Evolutionary conservation across 2,113 vertebrate genomes (phyloP).

Genomic region (Podiceps cristatus): DNA sequence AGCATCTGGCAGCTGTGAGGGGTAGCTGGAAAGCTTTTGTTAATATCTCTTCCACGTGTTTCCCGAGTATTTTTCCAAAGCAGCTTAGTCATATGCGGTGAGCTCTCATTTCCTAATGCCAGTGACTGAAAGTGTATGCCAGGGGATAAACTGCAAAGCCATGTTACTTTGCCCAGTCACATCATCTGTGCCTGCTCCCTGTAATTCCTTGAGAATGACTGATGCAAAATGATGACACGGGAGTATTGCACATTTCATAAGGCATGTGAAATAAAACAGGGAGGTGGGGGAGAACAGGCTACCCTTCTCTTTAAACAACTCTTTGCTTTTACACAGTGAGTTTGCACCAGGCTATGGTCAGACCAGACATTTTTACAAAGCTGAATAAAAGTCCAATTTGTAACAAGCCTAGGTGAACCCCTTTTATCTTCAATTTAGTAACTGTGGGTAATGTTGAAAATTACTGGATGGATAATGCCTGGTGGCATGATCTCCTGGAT

Average conservation of each 20-base stretch:
- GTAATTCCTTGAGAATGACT: constrained; percentile 20
- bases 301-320: background rate
- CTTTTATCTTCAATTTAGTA: background rate
- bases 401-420: background rate
- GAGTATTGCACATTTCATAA: background rate
- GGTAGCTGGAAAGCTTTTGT: background rate
- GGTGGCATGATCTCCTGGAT: background rate
- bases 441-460: background rate
- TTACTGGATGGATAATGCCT: background rate
- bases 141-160: constrained; percentile 19
- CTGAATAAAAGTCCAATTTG: background rate
- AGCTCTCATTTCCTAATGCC: constrained; percentile 40
- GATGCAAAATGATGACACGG: background rate
- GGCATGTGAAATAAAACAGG: background rate
- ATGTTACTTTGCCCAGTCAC: background rate
- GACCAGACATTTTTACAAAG: background rate
- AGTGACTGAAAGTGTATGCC: background rate
- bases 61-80: constrained; percentile 59
- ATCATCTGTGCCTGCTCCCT: background rate
- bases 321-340: background rate
- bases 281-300: background rate
- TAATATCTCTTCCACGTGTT: constrained; percentile 41
- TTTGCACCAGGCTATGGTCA: background rate
- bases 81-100: constrained; percentile 5
- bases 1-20: constrained; percentile 7